Evolutionary conservation across 1,140 invertebrate genomes (phyloP), one percentile per base, ranked within the genome.

Genomic region (Portunus trituberculatus): DNA sequence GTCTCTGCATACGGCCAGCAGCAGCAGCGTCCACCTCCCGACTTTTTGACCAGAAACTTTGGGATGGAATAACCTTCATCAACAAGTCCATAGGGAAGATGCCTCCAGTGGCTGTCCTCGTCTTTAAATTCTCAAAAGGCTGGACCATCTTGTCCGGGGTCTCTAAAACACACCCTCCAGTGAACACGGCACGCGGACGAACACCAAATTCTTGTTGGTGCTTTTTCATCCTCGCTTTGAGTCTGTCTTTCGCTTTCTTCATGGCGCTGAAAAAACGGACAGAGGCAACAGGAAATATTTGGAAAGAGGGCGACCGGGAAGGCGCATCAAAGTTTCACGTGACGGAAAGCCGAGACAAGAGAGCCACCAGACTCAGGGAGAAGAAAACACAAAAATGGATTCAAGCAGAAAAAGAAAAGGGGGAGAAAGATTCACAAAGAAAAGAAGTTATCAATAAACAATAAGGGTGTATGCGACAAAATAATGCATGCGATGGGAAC

Each of bases 351-450:
- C 67, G 20, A 59, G 12, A 20, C 67, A 12, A 12, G 67, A 76
- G 67, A 25, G 12, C 16, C 20, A 20, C 16, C 20, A 20, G 25
- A 76, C 67, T n/a, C 16, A 16, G 67, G 67, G 67, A 52, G n/a
- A 91, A 48, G 45, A 32, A 90, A 91, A 52, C 48, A 31, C 28
- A 32, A 45, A 28, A 29, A 88, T 88, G 82, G 39, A 25, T 16
- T 8, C 29, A 14, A 93, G 16, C 28, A 29, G n/a, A 84, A 52
- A 46, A 45, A 93, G n/a, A 86, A 83, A 46, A 14, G 32, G 91
- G 82, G 76, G 84, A 83, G 0, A 86, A 84, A 93, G 25, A 93
- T 32, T 86, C 25, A 93, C 31, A 86, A 7, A 93, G 39, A 84
- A 83, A 86, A 52, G 83, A 45, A 46, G 82, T 39, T 39, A 39